phyloP scores from a whole-genome alignment of 2,888 invertebrate genomes.

The Heliconius ethilla region DNA sequence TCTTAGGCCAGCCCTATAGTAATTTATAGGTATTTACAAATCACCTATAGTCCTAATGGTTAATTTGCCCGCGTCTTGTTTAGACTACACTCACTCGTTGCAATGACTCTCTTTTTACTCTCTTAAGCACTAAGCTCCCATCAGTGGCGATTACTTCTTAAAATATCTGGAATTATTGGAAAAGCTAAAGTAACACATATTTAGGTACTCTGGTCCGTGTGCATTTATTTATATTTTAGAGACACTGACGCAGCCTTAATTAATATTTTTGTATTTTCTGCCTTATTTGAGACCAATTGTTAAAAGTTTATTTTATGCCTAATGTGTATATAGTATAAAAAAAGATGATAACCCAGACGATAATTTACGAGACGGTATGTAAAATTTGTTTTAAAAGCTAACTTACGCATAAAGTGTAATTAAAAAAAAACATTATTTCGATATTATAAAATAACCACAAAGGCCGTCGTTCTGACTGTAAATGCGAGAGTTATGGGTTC shows the following conservation, averaged over 20 bases:
- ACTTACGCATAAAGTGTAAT: no score
- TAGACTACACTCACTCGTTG: slow-evolving; percentile 29
- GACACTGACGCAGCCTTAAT: not conserved
- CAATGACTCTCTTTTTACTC: slow-evolving; percentile 10
- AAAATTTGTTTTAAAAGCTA: no score
- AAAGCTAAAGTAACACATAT: not conserved
- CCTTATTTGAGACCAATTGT: no score
- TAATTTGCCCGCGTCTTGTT: slow-evolving; percentile 38
- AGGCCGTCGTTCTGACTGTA: no score
- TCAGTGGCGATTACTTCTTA: slow-evolving; percentile 2
- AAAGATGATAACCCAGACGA: no score
- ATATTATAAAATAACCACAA: no score
- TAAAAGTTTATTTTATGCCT: no score
- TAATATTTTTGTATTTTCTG: not conserved
- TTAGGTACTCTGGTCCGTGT: not conserved
- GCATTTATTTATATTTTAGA: not conserved
- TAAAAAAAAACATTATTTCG: no score
- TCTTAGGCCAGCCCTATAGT: slow-evolving; percentile 30
- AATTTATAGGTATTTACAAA: slow-evolving; percentile 35
- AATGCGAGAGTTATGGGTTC: no score
- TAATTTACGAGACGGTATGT: no score
- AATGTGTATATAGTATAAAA: no score
- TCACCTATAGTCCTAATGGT: slow-evolving; percentile 34
- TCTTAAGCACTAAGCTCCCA: slow-evolving; percentile 9
- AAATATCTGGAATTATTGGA: slow-evolving; percentile 4